These are phyloP conservation scores for Geophilus truncorum DNA, from an alignment of 2,888 invertebrate genomes.

Conservation along the genomic window DNA sequence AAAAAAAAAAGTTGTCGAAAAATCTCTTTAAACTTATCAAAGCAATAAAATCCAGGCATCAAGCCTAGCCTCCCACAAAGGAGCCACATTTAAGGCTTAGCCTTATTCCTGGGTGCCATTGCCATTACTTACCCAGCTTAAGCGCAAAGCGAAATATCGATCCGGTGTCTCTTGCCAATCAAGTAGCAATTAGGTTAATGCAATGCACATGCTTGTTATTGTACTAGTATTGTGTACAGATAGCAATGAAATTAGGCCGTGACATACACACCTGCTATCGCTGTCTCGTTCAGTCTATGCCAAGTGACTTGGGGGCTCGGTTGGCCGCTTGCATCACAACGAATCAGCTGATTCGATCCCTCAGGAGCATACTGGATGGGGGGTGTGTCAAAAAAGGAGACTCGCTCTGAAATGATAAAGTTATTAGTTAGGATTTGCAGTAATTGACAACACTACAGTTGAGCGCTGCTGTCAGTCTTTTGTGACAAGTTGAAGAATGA, in stretches of 20 bases:
- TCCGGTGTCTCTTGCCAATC: not conserved
- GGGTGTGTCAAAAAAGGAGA: constrained; percentile 56
- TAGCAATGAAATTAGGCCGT: not conserved
- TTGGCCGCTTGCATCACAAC: constrained; percentile 48
- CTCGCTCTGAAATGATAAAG: constrained; percentile 51
- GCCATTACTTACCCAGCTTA: not conserved
- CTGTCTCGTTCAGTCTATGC: not conserved
- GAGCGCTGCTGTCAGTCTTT: too few species aligned
- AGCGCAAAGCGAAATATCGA: not conserved
- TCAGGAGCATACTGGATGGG: constrained; percentile 54
- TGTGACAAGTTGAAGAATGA: too few species aligned
- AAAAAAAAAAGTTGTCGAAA: not conserved
- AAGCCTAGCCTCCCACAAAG: not conserved
- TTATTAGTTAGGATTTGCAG: too few species aligned
- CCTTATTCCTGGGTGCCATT: not conserved
- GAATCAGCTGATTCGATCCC: constrained; percentile 48
- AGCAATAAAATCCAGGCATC: not conserved
- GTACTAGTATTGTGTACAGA: not conserved
- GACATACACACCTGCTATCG: not conserved
- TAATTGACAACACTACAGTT: too few species aligned
- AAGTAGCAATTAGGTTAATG: not conserved
- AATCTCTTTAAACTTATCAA: not conserved
- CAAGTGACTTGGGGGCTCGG: constrained; percentile 43
- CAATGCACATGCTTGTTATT: constrained; percentile 1
- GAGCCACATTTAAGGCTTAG: not conserved